Conservation (phyloP, 2,797 vertebrate genomes). For the Hemitrygon akajei region DNA sequence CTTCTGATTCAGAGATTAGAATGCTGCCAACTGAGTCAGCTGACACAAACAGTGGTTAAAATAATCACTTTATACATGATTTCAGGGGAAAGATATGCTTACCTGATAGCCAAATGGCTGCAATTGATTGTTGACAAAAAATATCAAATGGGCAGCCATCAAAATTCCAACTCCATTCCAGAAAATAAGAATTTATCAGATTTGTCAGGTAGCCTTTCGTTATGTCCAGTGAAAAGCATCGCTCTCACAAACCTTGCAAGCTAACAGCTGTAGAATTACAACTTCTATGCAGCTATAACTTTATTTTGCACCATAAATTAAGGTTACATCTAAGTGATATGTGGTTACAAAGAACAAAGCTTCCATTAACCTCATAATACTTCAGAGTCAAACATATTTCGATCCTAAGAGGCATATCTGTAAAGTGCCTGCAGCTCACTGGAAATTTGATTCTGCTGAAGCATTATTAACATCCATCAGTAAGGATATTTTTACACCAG, state of each 20-base stretch:
- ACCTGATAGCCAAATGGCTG: neutral
- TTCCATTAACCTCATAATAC: neutral
- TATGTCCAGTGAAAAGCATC: neutral
- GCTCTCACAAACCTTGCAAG: neutral
- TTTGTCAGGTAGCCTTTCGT: neutral
- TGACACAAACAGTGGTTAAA: no score
- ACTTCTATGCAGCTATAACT: neutral
- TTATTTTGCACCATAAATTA: neutral
- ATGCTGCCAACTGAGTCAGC: no score
- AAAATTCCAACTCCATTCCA: neutral
- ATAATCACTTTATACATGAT: no score
- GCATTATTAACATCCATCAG: neutral
- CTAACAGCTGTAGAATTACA: neutral
- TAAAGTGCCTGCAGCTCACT: neutral
- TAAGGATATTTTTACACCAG: neutral
- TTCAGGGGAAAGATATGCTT: neutral
- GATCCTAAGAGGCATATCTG: neutral
- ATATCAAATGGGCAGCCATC: neutral
- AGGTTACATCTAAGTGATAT: neutral
- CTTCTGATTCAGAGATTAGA: no score
- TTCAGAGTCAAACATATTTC: neutral
- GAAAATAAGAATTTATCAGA: neutral
- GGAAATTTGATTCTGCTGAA: neutral
- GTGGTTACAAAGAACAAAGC: neutral
- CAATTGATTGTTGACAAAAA: neutral